phyloP scores from a whole-genome alignment of 2,888 invertebrate genomes.

The Mermis nigrescens region DNA sequence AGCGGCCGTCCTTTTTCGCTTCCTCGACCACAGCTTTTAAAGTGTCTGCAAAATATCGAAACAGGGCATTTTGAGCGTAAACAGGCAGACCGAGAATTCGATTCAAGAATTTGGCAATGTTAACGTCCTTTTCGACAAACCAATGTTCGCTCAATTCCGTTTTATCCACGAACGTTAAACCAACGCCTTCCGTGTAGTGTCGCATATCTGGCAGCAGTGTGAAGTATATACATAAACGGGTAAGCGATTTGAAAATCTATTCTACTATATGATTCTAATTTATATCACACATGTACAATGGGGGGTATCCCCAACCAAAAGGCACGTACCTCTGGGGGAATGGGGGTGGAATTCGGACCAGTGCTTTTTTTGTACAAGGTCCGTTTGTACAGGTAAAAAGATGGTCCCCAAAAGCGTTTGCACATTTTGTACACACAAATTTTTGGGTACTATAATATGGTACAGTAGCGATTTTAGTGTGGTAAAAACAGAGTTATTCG shows the following conservation, averaged over 20 bases:
- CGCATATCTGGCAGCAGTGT: slow-evolving; percentile 53
- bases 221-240: background rate
- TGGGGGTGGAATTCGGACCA: no score
- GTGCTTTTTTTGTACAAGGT: no score
- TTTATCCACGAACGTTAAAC: slow-evolving; percentile 69
- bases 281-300: no score
- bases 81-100: slow-evolving; percentile 89
- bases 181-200: slow-evolving; percentile 80
- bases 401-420: no score
- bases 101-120: slow-evolving; percentile 95
- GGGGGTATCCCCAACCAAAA: no score
- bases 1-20: slow-evolving; percentile 78
- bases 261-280: no score
- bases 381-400: no score
- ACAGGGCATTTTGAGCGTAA: slow-evolving; percentile 79
- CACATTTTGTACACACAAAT: no score
- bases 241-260: background rate
- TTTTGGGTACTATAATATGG: no score
- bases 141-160: slow-evolving; percentile 14
- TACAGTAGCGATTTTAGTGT: no score
- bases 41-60: slow-evolving; percentile 92
- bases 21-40: slow-evolving; percentile 71
- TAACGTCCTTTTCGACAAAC: slow-evolving; percentile 53
- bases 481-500: no score
- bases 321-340: no score